Evolutionary conservation across 2,888 invertebrate genomes (phyloP).

Genomic region (Nebria salina): DNA sequence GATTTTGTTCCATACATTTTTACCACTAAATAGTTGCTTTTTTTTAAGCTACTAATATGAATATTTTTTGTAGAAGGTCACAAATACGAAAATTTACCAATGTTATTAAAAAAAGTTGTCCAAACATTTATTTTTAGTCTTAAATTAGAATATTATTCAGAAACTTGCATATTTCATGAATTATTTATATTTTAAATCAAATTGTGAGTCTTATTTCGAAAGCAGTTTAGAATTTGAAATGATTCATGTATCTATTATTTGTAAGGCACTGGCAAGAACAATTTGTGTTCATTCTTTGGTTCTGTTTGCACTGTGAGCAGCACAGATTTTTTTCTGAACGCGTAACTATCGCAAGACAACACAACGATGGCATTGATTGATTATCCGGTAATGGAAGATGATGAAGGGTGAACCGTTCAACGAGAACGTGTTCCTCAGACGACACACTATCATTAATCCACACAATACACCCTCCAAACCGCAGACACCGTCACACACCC

Average conservation of each 20-base stretch:
- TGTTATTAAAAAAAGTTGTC: too few relatives aligned
- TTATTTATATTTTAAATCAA: too few relatives aligned
- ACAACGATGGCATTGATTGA: constrained; percentile 52
- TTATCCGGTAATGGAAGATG: constrained; percentile 51
- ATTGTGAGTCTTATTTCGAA: too few relatives aligned
- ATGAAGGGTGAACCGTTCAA: constrained; percentile 40
- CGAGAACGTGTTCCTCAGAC: constrained; percentile 34
- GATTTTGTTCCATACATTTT: too few relatives aligned
- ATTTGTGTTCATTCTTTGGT: not conserved
- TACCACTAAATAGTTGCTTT: too few relatives aligned
- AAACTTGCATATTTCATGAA: too few relatives aligned
- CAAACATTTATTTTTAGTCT: too few relatives aligned
- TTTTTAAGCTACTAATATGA: too few relatives aligned
- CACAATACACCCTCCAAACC: not conserved
- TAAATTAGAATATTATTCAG: too few relatives aligned
- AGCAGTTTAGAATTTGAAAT: not conserved
- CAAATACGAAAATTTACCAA: too few relatives aligned
- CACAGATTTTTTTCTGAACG: not conserved
- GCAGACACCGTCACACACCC: not conserved
- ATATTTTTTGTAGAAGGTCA: too few relatives aligned
- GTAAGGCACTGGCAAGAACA: not conserved
- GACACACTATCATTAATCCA: constrained; percentile 42
- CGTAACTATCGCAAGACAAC: constrained; percentile 4
- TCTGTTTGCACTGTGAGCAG: not conserved
- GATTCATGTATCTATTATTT: not conserved